phyloP scores from a whole-genome alignment of 1,140 invertebrate species.

The Achroia grisella region DNA sequence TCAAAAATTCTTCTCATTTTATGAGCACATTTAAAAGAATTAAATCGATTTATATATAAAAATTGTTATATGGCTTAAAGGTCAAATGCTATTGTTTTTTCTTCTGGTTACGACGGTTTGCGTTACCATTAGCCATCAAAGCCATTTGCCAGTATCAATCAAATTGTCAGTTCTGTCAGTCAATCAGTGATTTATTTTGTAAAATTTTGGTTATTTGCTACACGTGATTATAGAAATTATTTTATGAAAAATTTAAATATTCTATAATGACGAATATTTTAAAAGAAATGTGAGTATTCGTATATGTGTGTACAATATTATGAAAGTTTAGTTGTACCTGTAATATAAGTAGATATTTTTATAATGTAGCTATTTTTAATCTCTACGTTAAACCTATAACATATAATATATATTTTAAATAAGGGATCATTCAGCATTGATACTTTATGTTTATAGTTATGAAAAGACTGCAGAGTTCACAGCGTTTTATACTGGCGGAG shows the following conservation, averaged over 20 bases:
- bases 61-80: too few species aligned
- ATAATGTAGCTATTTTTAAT: neutral
- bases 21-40: too few species aligned
- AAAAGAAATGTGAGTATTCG: conserved; percentile 47
- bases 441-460: conserved; percentile 75
- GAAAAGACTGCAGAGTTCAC: conserved; percentile 83
- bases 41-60: too few species aligned
- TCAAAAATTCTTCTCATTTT: too few species aligned
- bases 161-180: too few species aligned
- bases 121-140: too few species aligned
- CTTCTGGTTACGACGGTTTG: too few species aligned
- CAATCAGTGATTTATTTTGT: neutral
- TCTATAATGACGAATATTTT: conserved; percentile 26
- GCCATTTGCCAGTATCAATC: too few species aligned
- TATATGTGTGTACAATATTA: neutral
- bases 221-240: neutral
- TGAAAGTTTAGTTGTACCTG: neutral
- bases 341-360: neutral
- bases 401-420: too few species aligned
- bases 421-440: too few species aligned
- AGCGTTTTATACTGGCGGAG: conserved; percentile 90
- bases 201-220: neutral
- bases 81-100: too few species aligned
- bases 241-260: conserved; percentile 1
- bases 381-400: neutral